Evolutionary conservation across 2,888 invertebrate species (phyloP).

Genomic region (Drosophila neoperkinsi): DNA sequence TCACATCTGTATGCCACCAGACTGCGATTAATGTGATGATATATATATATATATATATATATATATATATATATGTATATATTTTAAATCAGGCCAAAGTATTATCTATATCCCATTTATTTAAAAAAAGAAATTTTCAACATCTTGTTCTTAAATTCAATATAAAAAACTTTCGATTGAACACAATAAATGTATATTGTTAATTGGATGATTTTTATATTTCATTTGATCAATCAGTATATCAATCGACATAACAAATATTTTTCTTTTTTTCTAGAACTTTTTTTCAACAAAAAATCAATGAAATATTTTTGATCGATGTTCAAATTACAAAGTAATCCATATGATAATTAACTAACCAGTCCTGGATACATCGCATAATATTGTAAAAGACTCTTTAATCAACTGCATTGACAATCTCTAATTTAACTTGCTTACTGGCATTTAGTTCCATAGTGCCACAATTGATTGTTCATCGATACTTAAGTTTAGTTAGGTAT

Average conservation of each 20-base stretch:
- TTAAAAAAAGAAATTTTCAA: background rate
- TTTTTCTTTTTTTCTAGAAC: no score
- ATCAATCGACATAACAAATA: background rate
- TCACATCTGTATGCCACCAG: background rate
- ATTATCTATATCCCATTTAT: background rate
- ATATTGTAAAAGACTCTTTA: background rate
- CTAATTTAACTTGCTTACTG: background rate
- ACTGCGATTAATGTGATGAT: background rate
- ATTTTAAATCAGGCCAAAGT: background rate
- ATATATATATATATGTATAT: background rate
- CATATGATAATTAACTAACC: background rate
- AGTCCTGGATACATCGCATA: background rate
- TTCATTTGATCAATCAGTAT: background rate
- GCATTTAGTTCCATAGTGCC: constrained; percentile 34
- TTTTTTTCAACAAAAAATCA: background rate
- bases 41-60: background rate
- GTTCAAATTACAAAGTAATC: background rate
- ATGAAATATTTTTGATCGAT: background rate
- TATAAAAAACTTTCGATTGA: background rate
- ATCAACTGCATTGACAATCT: background rate
- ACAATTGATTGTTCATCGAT: constrained; percentile 18
- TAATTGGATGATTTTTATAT: background rate
- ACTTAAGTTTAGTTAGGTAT: constrained; percentile 15
- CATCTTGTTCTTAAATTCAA: no score
- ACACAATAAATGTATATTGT: background rate